Conservation (phyloP, 2,888 invertebrate genomes). For the Timandra comae region DNA sequence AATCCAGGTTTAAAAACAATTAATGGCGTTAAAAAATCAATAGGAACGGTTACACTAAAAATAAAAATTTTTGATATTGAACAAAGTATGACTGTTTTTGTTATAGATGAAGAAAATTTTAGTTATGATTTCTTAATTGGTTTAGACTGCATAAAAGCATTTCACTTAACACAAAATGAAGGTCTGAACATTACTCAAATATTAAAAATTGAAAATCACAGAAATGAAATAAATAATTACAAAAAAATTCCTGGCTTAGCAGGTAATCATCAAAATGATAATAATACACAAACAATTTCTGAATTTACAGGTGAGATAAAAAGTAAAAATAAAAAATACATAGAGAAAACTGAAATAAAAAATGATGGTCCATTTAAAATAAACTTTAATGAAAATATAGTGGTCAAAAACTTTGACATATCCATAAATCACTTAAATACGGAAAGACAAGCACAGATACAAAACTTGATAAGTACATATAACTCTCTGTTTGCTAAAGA, state of each 20-base stretch:
- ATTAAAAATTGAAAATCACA: not conserved
- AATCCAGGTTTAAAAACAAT: constrained; percentile 13
- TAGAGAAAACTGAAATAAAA: constrained; percentile 1
- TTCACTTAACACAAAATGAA: constrained; percentile 23
- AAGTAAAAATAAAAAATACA: constrained; percentile 1
- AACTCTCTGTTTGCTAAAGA: constrained; percentile 18
- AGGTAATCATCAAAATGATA: not conserved
- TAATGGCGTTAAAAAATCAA: constrained; percentile 18
- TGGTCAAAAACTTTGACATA: constrained; percentile 5
- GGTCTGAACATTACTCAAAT: constrained; percentile 15
- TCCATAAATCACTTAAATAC: constrained; percentile 4
- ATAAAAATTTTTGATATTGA: constrained; percentile 17
- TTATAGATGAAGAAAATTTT: constrained; percentile 22
- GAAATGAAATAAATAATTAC: constrained; percentile 1
- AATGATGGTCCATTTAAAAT: constrained; percentile 3
- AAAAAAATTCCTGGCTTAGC: not conserved
- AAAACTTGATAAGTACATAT: constrained; percentile 11
- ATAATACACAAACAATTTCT: not conserved
- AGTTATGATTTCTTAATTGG: constrained; percentile 25
- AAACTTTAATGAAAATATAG: constrained; percentile 20
- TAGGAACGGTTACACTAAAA: constrained; percentile 3
- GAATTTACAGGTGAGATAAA: not conserved
- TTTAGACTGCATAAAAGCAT: constrained; percentile 22
- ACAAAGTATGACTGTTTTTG: constrained; percentile 17
- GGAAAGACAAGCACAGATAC: constrained; percentile 7